A percentile compares a stretch with the other conserved stretches of the same genome.
These are phyloP conservation scores for Leuctra nigra DNA, from an alignment of 2,888 invertebrate species.

Conservation along the genomic window DNA sequence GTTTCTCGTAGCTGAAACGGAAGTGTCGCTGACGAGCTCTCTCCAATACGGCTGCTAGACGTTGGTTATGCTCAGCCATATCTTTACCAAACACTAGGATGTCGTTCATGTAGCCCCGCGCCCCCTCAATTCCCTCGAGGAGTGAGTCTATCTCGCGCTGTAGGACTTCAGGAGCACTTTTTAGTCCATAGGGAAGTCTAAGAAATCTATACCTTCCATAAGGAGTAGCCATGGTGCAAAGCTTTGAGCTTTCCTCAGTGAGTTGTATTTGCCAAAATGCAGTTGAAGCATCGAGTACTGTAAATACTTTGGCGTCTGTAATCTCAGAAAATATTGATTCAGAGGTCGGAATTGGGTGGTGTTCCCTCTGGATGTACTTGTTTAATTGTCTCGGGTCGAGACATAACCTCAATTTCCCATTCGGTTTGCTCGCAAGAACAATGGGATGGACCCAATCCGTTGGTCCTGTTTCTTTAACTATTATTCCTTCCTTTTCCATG, in stretches of 20 bases:
- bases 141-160: constrained; percentile 28
- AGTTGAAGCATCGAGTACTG: constrained; percentile 21
- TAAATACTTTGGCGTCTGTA: background rate
- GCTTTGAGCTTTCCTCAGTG: background rate
- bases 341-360: constrained; percentile 4
- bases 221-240: constrained; percentile 22
- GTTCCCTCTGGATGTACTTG: background rate
- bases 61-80: constrained; percentile 28
- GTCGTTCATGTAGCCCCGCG: constrained; percentile 31
- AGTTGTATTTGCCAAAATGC: constrained; percentile 19
- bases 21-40: constrained; percentile 28
- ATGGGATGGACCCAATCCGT: constrained; percentile 7
- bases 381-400: constrained; percentile 15
- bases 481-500: background rate
- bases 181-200: constrained; percentile 23
- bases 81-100: constrained; percentile 30
- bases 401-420: constrained; percentile 14
- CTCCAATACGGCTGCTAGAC: constrained; percentile 28
- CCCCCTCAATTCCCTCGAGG: constrained; percentile 26
- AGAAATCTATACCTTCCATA: constrained; percentile 21
- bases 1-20: constrained; percentile 33
- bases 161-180: constrained; percentile 23
- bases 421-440: constrained; percentile 8
- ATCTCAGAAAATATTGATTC: background rate
- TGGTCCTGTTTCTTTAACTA: constrained; percentile 8